phyloP scores from a whole-genome alignment of 2,113 vertebrate species.

The Zosterops pallidus region DNA sequence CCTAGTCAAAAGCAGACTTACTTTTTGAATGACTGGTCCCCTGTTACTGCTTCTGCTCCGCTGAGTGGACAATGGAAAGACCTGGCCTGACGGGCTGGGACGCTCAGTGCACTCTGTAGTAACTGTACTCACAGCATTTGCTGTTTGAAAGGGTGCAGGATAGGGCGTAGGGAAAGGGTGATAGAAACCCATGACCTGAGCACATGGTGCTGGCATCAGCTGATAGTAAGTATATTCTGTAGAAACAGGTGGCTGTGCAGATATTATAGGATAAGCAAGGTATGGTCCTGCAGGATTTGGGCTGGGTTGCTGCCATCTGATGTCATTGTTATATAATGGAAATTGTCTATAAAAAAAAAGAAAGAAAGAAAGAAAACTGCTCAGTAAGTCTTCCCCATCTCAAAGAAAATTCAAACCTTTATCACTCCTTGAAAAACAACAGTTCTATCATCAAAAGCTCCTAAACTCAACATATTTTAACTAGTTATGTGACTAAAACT shows the following conservation, averaged over 20 bases:
- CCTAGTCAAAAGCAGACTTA: slow-evolving; percentile 52
- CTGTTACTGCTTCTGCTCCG: slow-evolving; percentile 83
- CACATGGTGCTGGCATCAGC: slow-evolving; percentile 92
- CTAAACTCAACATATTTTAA: background rate
- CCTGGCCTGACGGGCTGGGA: slow-evolving; percentile 75
- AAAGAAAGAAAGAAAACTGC: background rate
- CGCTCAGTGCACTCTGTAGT: slow-evolving; percentile 87
- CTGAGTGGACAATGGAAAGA: slow-evolving; percentile 80
- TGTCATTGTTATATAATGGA: slow-evolving; percentile 90
- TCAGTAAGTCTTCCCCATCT: background rate
- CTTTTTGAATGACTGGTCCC: slow-evolving; percentile 83
- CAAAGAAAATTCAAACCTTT: background rate
- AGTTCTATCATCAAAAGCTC: background rate
- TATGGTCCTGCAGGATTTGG: slow-evolving; percentile 88
- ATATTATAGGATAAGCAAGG: slow-evolving; percentile 93
- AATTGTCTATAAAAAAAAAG: slow-evolving; percentile 82
- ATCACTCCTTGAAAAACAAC: background rate
- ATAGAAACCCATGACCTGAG: slow-evolving; percentile 97
- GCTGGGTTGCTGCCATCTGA: slow-evolving; percentile 94
- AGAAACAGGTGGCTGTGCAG: slow-evolving; percentile 91
- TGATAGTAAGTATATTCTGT: slow-evolving; percentile 95
- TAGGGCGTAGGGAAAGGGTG: slow-evolving; percentile 90
- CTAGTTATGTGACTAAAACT: background rate
- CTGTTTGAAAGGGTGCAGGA: slow-evolving; percentile 82
- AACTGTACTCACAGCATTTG: slow-evolving; percentile 80